Percentiles rank a stretch among this genome's conserved stretches.
These are phyloP conservation scores for Ophonus ardosiacus DNA, from an alignment of 2,888 invertebrate species.

Conservation along the genomic window DNA sequence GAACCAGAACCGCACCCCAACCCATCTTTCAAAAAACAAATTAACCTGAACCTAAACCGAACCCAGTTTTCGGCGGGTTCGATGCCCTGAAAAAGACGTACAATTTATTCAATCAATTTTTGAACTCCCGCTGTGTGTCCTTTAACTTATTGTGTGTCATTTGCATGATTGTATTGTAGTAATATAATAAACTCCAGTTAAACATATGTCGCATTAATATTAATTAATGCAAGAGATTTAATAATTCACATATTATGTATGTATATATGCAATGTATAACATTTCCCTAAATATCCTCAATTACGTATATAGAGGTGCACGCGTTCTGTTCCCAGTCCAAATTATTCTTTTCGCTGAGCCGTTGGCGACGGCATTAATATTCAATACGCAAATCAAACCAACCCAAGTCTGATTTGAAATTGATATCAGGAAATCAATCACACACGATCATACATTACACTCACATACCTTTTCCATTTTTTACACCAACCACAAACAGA, in stretches of 20 bases:
- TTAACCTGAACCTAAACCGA: too few species aligned
- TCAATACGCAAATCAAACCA: conserved; percentile 61
- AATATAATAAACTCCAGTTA: neutral
- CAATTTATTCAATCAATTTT: too few species aligned
- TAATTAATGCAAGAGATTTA: conserved; percentile 33
- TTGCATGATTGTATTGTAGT: too few species aligned
- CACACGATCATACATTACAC: conserved; percentile 51
- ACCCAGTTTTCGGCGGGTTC: too few species aligned
- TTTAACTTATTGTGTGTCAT: too few species aligned
- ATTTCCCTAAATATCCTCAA: conserved; percentile 2
- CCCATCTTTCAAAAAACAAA: too few species aligned
- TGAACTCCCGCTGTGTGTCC: too few species aligned
- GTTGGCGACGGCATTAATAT: conserved; percentile 52
- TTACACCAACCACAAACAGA: conserved; percentile 11
- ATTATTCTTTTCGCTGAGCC: conserved; percentile 51
- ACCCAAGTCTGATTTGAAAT: conserved; percentile 61
- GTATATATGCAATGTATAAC: conserved; percentile 1
- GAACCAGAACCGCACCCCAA: too few species aligned
- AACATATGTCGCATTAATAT: conserved; percentile 15
- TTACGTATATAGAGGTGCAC: neutral
- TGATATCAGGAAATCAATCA: conserved; percentile 63
- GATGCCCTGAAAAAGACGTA: too few species aligned
- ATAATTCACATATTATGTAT: conserved; percentile 37
- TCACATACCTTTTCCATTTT: conserved; percentile 45
- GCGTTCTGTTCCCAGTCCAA: conserved; percentile 26